Evolutionary conservation across 2,888 invertebrate species (phyloP).

Genomic region (Drosophila neonasuta): DNA sequence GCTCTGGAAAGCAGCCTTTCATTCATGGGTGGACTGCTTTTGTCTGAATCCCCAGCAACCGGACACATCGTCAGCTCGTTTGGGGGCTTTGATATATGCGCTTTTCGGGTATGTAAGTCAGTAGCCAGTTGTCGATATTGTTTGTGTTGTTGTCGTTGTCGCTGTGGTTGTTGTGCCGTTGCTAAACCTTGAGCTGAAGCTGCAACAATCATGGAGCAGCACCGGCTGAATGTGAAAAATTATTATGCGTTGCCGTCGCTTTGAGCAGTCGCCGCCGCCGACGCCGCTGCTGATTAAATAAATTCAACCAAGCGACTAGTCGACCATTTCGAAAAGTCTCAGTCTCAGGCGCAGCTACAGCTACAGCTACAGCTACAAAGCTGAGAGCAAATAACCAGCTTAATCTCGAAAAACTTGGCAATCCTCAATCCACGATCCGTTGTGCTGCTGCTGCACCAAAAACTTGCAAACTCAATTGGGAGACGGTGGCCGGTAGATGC

Average conservation of each 20-base stretch:
- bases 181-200: constrained; percentile 6
- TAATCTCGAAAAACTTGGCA: constrained; percentile 60
- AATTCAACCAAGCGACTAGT: constrained; percentile 57
- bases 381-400: constrained; percentile 46
- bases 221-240: constrained; percentile 73
- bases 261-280: constrained; percentile 69
- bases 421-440: constrained; percentile 64
- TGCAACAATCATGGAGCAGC: constrained; percentile 41
- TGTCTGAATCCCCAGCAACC: constrained; percentile 10
- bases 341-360: background rate
- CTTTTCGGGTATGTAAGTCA: constrained; percentile 77
- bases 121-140: constrained; percentile 65
- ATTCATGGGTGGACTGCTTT: constrained; percentile 54
- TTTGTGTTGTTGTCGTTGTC: constrained; percentile 25
- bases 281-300: constrained; percentile 73
- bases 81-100: constrained; percentile 75
- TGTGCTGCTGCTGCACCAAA: constrained; percentile 48
- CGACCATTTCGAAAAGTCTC: constrained; percentile 25
- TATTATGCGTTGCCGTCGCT: constrained; percentile 76
- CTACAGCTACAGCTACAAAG: constrained; percentile 24
- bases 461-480: constrained; percentile 71
- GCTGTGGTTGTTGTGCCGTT: constrained; percentile 16
- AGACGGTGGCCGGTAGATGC: background rate
- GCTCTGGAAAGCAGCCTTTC: constrained; percentile 51
- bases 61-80: constrained; percentile 47